phyloP scores from a whole-genome alignment of 2,888 invertebrate genomes.

The Diloba caeruleocephala region DNA sequence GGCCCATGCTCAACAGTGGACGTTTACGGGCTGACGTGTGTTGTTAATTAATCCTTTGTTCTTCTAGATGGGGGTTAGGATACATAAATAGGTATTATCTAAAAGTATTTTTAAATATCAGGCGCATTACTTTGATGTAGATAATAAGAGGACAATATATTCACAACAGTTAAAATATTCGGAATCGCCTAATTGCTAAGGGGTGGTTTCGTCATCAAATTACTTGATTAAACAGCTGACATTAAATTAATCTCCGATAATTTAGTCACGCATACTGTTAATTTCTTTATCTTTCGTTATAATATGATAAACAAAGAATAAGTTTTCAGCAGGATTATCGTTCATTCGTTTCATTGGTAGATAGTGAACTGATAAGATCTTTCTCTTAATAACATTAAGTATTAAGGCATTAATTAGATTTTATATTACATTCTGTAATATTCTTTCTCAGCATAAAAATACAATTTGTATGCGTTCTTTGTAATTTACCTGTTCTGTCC shows the following conservation, averaged over 20 bases:
- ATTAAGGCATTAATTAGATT: too few relatives aligned
- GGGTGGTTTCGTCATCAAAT: slow-evolving; percentile 24
- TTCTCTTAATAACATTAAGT: too few relatives aligned
- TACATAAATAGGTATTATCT: too few relatives aligned
- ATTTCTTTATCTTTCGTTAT: slow-evolving; percentile 48
- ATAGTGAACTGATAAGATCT: slow-evolving; percentile 19
- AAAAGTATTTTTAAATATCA: slow-evolving; percentile 2
- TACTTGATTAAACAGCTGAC: slow-evolving; percentile 5
- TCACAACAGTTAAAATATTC: slow-evolving; percentile 8
- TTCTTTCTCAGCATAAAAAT: too few relatives aligned
- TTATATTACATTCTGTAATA: too few relatives aligned
- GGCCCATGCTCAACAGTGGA: too few relatives aligned
- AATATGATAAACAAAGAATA: slow-evolving; percentile 46
- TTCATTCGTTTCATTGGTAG: slow-evolving; percentile 2
- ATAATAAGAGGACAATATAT: slow-evolving; percentile 35
- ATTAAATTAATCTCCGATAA: slow-evolving; percentile 61
- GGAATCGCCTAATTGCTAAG: slow-evolving; percentile 18
- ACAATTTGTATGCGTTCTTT: too few relatives aligned
- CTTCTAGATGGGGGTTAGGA: too few relatives aligned
- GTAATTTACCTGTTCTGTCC: too few relatives aligned
- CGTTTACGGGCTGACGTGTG: too few relatives aligned
- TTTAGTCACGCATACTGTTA: slow-evolving; percentile 67
- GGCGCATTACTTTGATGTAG: slow-evolving; percentile 18
- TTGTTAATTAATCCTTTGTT: too few relatives aligned
- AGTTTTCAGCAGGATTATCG: slow-evolving; percentile 27